A percentile compares a stretch with the other conserved stretches of the same genome.
Evolutionary conservation across 2,113 vertebrate genomes (phyloP).

Genomic region (Mormyrus lacerda): DNA sequence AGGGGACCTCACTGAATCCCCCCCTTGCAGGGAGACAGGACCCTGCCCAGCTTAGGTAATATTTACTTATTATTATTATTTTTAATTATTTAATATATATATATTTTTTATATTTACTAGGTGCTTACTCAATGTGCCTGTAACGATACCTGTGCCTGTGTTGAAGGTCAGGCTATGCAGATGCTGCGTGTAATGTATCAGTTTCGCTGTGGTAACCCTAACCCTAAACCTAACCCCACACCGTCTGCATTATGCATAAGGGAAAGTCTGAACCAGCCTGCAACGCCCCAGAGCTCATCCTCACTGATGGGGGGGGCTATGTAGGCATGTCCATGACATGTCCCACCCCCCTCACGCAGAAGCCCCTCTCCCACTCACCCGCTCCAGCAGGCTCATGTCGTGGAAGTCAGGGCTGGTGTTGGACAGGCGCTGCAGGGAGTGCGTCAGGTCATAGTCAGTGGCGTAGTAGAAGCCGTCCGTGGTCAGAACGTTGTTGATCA

Average conservation of each 20-base stretch:
- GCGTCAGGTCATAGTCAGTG: conserved; percentile 84
- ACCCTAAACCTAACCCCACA: background rate
- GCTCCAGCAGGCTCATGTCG: conserved; percentile 90
- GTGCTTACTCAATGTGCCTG: background rate
- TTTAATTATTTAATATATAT: too few relatives aligned
- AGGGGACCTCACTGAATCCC: background rate
- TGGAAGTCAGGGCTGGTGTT: conserved; percentile 97
- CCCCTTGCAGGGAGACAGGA: background rate
- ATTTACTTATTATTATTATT: too few relatives aligned
- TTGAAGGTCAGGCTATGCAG: background rate
- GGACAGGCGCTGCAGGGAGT: conserved; percentile 81
- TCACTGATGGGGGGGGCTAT: background rate
- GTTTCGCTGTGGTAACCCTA: background rate
- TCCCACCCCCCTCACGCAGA: background rate
- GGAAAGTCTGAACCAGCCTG: background rate
- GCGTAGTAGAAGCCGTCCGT: conserved; percentile 91
- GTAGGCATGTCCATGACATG: background rate
- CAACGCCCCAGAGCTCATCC: background rate
- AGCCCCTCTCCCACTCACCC: conserved; percentile 60
- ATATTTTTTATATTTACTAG: background rate
- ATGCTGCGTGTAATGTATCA: background rate
- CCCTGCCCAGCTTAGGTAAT: background rate
- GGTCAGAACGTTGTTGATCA: conserved; percentile 80
- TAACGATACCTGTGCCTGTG: background rate
- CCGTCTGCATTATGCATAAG: background rate